Percentiles rank a stretch among this genome's conserved stretches.
phyloP scores from a whole-genome alignment of 1,140 invertebrate genomes.

The Euwallacea similis region DNA sequence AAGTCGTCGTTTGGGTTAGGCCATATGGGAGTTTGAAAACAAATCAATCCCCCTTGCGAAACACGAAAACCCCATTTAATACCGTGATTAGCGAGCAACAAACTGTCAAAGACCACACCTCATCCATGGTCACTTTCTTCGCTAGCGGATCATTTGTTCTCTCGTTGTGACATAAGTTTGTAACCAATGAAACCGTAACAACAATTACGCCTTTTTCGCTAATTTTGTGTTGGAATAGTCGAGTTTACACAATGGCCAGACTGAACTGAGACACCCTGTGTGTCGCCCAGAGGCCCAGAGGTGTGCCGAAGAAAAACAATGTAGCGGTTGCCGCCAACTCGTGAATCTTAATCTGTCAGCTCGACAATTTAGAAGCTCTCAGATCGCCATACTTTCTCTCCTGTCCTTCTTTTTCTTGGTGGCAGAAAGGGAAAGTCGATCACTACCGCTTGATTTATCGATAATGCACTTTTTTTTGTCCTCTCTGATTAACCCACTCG shows the following conservation, averaged over 20 bases:
- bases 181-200: too few relatives aligned
- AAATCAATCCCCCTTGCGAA: neutral
- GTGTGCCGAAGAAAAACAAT: conserved; percentile 13
- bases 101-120: neutral
- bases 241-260: too few relatives aligned
- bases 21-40: neutral
- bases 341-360: conserved; percentile 23
- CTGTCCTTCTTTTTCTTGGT: conserved; percentile 9
- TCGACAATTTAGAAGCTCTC: conserved; percentile 16
- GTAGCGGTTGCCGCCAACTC: conserved; percentile 11
- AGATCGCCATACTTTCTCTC: conserved; percentile 20
- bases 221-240: too few relatives aligned
- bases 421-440: conserved; percentile 24
- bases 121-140: neutral
- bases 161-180: neutral
- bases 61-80: conserved; percentile 1
- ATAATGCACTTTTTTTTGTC: neutral
- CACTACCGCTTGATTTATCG: conserved; percentile 10
- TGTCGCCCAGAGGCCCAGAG: neutral
- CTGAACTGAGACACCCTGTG: neutral
- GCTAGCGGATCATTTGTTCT: neutral
- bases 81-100: neutral
- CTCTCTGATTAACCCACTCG: too few relatives aligned
- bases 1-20: too few relatives aligned
- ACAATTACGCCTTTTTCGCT: too few relatives aligned